Evolutionary conservation across 1,140 invertebrate species (phyloP), one percentile per base, ranked within the genome.

Genomic region (Pectinophora gossypiella): DNA sequence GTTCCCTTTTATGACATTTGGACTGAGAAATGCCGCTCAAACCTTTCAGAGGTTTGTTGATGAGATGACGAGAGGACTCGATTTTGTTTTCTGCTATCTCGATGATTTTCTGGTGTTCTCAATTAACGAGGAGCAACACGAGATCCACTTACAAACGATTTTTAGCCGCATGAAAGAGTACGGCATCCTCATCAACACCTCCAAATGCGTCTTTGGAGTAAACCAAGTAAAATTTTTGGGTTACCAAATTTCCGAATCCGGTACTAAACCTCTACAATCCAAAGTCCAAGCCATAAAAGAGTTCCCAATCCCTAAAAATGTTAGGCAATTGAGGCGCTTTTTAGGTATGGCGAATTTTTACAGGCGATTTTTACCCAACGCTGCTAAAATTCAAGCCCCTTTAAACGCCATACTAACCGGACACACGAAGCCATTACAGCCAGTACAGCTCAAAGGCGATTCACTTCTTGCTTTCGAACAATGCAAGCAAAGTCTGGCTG

Each of bases 41-140:
- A 79, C 73, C 1, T 91, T 90, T 51, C 86, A 90, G 60, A 52
- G 90, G 3, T 77, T 88, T 15, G 89, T 91, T 53, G 73, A 89
- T 56, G 43, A 79, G 19, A 65, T 89, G 1, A 56, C 89, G 0
- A 10, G 60, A 35, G 85, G 67, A 7, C 56, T 80, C 3, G 61
- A 68, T 22, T 89, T 81, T 48, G 52, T 9, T 18, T 56, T 64
- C 76, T 42, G 64, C 0, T 91, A 89, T 57, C 36, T 84, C 0
- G 75, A 87, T 43, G 76, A 86, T 43, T 68, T 86, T 35, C 32
- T 88, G 0, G 61, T 88, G n/a, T 70, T 68, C 0, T 76, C 75
- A 9, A 35, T 36, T 6, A 19, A 53, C 0, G 44, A 51, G 19
- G 56, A 70, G n/a, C 53, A 80, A 40, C 77, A 85, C 22, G 20